Evolutionary conservation across 2,888 invertebrate species (phyloP).

Genomic region (Ectemnius cavifrons): DNA sequence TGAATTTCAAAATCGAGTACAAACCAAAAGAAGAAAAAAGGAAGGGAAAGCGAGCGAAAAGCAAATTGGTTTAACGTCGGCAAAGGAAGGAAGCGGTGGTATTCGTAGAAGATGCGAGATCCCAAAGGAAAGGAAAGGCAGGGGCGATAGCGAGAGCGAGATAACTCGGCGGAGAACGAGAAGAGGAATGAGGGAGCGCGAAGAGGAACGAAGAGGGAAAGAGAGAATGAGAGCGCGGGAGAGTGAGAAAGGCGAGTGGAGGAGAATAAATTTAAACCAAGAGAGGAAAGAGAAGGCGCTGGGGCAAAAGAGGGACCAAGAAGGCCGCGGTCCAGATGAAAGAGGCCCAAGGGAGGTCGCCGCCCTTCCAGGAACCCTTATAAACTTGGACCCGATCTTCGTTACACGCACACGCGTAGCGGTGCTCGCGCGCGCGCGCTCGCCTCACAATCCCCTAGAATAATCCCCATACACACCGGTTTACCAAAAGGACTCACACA

Average conservation of each 20-base stretch:
- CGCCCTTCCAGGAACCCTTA: conserved; percentile 76
- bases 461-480: conserved; percentile 49
- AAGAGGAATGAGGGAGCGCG: conserved; percentile 13
- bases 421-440: no score
- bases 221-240: conserved; percentile 22
- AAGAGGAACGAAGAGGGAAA: neutral
- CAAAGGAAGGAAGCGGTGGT: neutral
- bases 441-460: conserved; percentile 45
- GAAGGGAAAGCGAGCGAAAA: neutral
- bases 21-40: no score
- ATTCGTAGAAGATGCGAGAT: conserved; percentile 8
- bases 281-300: conserved; percentile 10
- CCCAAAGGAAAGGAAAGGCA: neutral
- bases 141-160: neutral
- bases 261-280: conserved; percentile 26
- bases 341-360: conserved; percentile 74
- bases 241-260: conserved; percentile 23
- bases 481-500: conserved; percentile 24
- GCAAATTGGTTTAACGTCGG: conserved; percentile 1
- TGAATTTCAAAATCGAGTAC: neutral
- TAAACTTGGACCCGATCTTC: conserved; percentile 73
- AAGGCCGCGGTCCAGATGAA: conserved; percentile 73
- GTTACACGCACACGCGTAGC: conserved; percentile 40
- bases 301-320: conserved; percentile 30
- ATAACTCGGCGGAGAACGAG: conserved; percentile 25